A percentile compares a stretch with the other conserved stretches of the same genome.
phyloP scores from a whole-genome alignment of 2,113 vertebrate species.

The Gambusia holbrooki region DNA sequence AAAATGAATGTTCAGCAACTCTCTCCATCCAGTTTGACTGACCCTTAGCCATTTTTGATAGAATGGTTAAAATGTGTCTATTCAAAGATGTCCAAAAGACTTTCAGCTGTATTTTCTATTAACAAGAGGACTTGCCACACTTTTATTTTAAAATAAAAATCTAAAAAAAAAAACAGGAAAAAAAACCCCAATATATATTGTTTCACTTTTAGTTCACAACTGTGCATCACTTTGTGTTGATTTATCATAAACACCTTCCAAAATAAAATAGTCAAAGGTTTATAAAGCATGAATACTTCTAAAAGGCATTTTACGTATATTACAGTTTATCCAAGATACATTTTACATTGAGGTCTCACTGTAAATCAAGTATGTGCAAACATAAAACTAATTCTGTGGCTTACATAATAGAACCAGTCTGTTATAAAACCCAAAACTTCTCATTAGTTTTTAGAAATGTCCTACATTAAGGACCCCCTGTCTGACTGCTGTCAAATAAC shows the following conservation, averaged over 20 bases:
- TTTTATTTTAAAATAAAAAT: neutral
- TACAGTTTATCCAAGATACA: neutral
- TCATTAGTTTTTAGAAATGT: slow-evolving; percentile 3
- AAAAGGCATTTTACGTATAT: neutral
- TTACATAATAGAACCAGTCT: slow-evolving; percentile 26
- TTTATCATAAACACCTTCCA: neutral
- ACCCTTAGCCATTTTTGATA: neutral
- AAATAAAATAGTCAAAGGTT: neutral
- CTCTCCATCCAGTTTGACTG: neutral
- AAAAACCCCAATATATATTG: too few species aligned
- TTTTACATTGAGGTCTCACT: slow-evolving; percentile 21
- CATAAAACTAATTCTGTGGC: slow-evolving; percentile 25
- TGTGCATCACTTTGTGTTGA: neutral
- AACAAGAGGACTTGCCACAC: too few species aligned
- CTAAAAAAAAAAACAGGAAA: too few species aligned
- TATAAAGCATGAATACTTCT: neutral
- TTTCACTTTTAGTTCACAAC: neutral
- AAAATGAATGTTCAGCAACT: neutral
- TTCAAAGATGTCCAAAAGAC: too few species aligned
- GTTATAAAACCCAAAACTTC: slow-evolving; percentile 47
- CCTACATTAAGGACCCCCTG: slow-evolving; percentile 21
- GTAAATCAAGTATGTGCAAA: slow-evolving; percentile 30
- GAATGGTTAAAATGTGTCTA: too few species aligned
- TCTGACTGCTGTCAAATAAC: slow-evolving; percentile 33
- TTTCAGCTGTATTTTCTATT: too few species aligned